These are phyloP conservation scores for Pithys albifrons DNA, from an alignment of 2,113 vertebrate genomes.

Conservation along the genomic window DNA sequence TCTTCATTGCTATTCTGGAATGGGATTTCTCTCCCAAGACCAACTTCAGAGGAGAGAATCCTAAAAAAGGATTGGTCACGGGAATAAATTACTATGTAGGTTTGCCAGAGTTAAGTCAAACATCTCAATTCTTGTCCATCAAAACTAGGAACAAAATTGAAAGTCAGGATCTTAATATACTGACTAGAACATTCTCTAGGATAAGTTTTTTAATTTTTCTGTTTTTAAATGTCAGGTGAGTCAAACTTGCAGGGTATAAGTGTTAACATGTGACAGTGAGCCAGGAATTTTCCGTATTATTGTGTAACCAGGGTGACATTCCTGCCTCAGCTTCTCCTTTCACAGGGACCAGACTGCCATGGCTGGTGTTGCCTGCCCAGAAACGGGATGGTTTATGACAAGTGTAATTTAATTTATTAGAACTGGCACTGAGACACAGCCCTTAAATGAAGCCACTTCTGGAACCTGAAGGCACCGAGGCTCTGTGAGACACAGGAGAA, in stretches of 20 bases:
- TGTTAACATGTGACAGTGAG: neutral
- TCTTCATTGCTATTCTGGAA: constrained; percentile 45
- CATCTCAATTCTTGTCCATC: constrained; percentile 28
- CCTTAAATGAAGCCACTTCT: neutral
- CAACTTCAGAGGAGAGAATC: constrained; percentile 30
- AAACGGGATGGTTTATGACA: neutral
- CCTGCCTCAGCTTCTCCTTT: neutral
- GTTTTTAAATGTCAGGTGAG: neutral
- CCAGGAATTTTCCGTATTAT: neutral
- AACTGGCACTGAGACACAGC: neutral
- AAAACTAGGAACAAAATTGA: constrained; percentile 12
- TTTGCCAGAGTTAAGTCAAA: constrained; percentile 30
- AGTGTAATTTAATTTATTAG: neutral
- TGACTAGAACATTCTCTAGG: neutral
- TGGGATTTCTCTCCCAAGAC: constrained; percentile 17
- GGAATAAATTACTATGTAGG: constrained; percentile 38
- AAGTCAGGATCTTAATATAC: neutral
- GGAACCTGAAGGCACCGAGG: neutral
- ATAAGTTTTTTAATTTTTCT: neutral
- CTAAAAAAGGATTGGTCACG: constrained; percentile 23
- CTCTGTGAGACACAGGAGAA: neutral
- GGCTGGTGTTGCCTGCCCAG: neutral
- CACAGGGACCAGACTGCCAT: neutral
- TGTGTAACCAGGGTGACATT: neutral
- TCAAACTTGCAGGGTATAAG: neutral